phyloP scores from a whole-genome alignment of 2,888 invertebrate genomes.

The Notodonta ziczac region DNA sequence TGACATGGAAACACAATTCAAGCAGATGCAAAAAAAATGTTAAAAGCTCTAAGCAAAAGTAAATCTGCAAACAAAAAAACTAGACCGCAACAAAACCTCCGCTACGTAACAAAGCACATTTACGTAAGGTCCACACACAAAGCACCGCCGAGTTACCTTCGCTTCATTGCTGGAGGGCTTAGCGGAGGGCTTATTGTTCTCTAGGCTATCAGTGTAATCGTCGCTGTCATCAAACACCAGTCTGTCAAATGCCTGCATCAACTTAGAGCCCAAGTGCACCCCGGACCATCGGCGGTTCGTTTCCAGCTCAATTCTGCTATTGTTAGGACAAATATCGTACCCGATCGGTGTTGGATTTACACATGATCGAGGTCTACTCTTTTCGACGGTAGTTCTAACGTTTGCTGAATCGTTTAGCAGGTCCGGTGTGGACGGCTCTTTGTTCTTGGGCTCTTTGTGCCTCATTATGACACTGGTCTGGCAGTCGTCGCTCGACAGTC shows the following conservation, averaged over 20 bases:
- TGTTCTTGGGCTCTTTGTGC: slow-evolving; percentile 77
- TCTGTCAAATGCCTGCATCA: slow-evolving; percentile 89
- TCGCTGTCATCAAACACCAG: slow-evolving; percentile 87
- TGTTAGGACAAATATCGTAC: slow-evolving; percentile 78
- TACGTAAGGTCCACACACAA: slow-evolving; percentile 48
- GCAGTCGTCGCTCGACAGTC: slow-evolving; percentile 82
- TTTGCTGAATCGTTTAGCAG: slow-evolving; percentile 83
- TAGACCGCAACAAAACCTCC: slow-evolving; percentile 47
- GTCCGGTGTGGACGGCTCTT: slow-evolving; percentile 85
- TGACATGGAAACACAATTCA: slow-evolving; percentile 24
- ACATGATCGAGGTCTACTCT: slow-evolving; percentile 88
- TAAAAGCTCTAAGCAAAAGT: slow-evolving; percentile 51
- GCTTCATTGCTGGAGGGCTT: slow-evolving; percentile 79
- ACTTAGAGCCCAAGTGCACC: slow-evolving; percentile 88
- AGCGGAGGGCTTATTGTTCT: slow-evolving; percentile 81
- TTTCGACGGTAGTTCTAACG: slow-evolving; percentile 77
- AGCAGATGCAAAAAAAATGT: slow-evolving; percentile 42
- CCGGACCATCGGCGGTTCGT: slow-evolving; percentile 89
- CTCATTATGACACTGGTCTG: slow-evolving; percentile 81
- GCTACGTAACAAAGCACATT: slow-evolving; percentile 48
- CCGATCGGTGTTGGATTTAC: slow-evolving; percentile 83
- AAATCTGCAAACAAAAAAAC: slow-evolving; percentile 49
- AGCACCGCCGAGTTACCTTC: slow-evolving; percentile 75
- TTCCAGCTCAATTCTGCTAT: slow-evolving; percentile 76
- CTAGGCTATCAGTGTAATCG: slow-evolving; percentile 90